Evolutionary conservation across 2,113 vertebrate species (phyloP), one percentile per base, ranked within the genome.

Genomic region (Dolichallabes microphthalmus): DNA sequence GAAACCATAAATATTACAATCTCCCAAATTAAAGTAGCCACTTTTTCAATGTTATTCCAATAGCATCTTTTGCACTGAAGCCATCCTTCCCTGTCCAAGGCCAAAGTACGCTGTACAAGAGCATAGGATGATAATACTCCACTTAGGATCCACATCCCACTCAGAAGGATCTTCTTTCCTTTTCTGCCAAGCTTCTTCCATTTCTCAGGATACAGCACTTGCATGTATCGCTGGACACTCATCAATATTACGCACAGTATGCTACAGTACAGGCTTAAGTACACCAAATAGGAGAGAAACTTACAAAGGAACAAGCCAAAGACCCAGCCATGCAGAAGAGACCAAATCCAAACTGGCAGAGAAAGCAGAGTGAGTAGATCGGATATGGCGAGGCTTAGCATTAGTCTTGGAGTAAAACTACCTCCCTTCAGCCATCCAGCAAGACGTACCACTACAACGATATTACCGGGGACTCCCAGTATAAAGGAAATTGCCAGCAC

Each of bases 261-360:
- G 35, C 94, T 94, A 9, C 92, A 90, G 50, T 94, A 95, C 87
- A 94, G 91, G 87, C 89, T 92, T 82, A 92, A 91, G 85, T 95
- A 93, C 74, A 94, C 79, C 3, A 93, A 0, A 22, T 90, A 94
- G 27, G 91, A 90, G n/a, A 94, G 32, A 0, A 84, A 35, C 90
- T 92, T 93, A 89, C 94, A 95, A 25, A 86, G 27, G 9, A 1
- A 4, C 0, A 86, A 8, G 22, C 93, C 92, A 81, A 94, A 92
- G 69, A 86, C 5, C 94, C 94, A 94, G 0, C 87, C 84, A 27
- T 88, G 85, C 8, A 89, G 89, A 50, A 94, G 90, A 52, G 93
- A 90, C 52, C 94, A 93, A 82, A 94, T 94, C 93, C 93, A 95
- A 2, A 95, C 1, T 0, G 94, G 94, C 84, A 95, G 87, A 57